Evolutionary conservation across 64 coral and sea anemone species (phyloP).

Genomic region (Orbicella faveolata): DNA sequence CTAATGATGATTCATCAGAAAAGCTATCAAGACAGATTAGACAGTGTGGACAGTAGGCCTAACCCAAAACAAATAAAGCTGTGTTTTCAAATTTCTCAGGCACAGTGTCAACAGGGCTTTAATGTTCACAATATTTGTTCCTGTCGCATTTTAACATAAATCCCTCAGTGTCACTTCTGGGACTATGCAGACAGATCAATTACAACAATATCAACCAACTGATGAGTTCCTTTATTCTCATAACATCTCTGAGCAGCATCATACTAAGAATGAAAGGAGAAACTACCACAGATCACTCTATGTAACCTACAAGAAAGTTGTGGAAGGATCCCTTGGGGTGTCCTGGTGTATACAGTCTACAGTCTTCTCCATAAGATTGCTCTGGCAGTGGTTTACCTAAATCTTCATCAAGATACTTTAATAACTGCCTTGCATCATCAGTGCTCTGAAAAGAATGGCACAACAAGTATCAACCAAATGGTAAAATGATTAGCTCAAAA

Average conservation of each 20-base stretch:
- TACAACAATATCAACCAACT: background rate
- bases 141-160: background rate
- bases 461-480: background rate
- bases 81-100: no score
- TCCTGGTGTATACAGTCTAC: slow-evolving; percentile 76
- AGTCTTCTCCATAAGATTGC: slow-evolving; percentile 75
- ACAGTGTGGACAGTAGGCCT: no score
- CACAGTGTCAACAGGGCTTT: no score
- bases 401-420: slow-evolving; percentile 79
- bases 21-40: no score
- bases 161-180: no score
- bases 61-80: no score
- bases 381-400: slow-evolving; percentile 82
- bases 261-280: background rate
- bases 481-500: background rate
- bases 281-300: background rate
- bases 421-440: slow-evolving; percentile 80
- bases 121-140: background rate
- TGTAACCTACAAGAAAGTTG: slow-evolving; percentile 59
- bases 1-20: no score
- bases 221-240: background rate
- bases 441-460: slow-evolving; percentile 37
- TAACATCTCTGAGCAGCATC: background rate
- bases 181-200: no score
- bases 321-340: slow-evolving; percentile 82